These are phyloP conservation scores for Ochropacha duplaris DNA, from an alignment of 2,888 invertebrate species.

Conservation along the genomic window DNA sequence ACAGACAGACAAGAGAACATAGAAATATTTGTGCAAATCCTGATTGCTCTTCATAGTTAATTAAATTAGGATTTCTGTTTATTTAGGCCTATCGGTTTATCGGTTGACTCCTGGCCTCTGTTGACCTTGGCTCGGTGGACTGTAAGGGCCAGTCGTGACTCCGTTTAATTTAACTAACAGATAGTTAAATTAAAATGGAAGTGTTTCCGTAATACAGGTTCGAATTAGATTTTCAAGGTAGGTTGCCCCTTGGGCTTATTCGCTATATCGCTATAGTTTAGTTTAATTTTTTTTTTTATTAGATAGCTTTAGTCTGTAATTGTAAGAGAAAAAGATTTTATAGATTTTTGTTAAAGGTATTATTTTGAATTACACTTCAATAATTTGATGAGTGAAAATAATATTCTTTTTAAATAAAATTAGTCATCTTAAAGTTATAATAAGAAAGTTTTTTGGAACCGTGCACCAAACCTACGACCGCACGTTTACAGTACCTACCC, in stretches of 20 bases:
- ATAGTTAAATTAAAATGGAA: slow-evolving; percentile 1
- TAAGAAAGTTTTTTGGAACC: not conserved
- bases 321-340: too few relatives aligned
- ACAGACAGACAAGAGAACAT: not conserved
- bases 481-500: not conserved
- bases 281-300: not conserved
- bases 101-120: slow-evolving; percentile 35
- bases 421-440: slow-evolving; percentile 8
- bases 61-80: slow-evolving; percentile 53
- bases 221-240: not conserved
- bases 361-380: too few relatives aligned
- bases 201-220: not conserved
- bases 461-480: not conserved
- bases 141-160: slow-evolving; percentile 8
- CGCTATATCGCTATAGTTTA: too few relatives aligned
- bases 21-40: slow-evolving; percentile 34
- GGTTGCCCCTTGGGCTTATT: not conserved
- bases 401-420: too few relatives aligned
- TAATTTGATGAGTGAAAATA: too few relatives aligned
- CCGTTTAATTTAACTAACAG: slow-evolving; percentile 1
- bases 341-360: too few relatives aligned
- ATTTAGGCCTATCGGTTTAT: slow-evolving; percentile 49
- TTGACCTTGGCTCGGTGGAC: slow-evolving; percentile 17
- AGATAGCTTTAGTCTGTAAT: too few relatives aligned
- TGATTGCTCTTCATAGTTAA: slow-evolving; percentile 44